Evolutionary conservation across 1,140 invertebrate species (phyloP), one percentile per base, ranked within the genome.

Genomic region (Saccostrea glomerata): DNA sequence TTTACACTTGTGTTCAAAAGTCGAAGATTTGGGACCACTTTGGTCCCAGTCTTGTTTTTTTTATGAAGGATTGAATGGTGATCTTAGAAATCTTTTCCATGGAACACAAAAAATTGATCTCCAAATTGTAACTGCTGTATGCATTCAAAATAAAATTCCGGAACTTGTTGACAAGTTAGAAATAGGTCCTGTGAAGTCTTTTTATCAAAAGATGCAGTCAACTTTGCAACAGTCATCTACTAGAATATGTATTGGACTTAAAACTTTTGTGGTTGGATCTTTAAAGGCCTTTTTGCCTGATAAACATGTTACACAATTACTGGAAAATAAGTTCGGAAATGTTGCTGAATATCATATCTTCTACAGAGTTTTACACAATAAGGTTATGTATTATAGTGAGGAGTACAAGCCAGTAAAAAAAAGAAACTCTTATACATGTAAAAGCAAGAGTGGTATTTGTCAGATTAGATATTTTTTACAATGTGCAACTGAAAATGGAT

Each of bases 21-120:
- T 86, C 54, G 86, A 86, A 82, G 86, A 86, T 25, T 56, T 86
- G 20, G 86, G 63, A 66, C 86, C 86, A 73, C 86, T 86, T n/a
- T 86, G 86, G 86, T 54, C 40, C 23, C 86, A 86, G 15, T 77
- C 86, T 66, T 86, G 63, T 56, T 86, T 86, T 73, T 47, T 86
- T 82, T 86, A 40, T 77, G 86, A 86, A 86, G 86, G 56, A 25
- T 54, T 77, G 23, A 86, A 86, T 86, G 63, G 70, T 23, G 70
- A 77, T 82, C 47, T 86, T 9, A 60, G 86, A 20, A 36, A 23
- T 77, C 56, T 73, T 86, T 86, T 82, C 40, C 63, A 86, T 77
- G 86, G 86, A 11, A 86, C 86, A 30, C 60, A 60, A 56, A 73
- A 86, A 86, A 66, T 86, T 40, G 86, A 86, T 47, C 63, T 77